Evolutionary conservation across 1,140 invertebrate genomes (phyloP), one percentile per base, ranked within the genome.

Genomic region (Ylistrum balloti): DNA sequence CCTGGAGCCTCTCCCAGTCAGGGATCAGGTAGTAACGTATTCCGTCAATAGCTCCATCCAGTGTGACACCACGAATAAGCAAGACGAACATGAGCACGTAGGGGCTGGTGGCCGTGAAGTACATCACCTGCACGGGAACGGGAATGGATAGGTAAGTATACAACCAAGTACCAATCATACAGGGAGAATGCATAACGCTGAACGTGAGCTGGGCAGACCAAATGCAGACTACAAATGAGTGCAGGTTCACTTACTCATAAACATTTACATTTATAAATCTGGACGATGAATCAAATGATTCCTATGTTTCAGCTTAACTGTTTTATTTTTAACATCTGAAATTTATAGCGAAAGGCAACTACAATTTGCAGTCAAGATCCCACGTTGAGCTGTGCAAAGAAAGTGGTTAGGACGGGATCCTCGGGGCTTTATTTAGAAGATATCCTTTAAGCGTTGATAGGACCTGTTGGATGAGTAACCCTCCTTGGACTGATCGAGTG

Each of bases 11-110:
- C 13, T 86, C 97, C 87, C 98, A 99, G 93, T 98, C 97, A 33
- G 98, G 98, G n/a, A 97, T 98, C 17, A 99, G 96, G 95, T 99
- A 99, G 95, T 98, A 98, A 7, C 97, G 93, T 3, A 96, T 90
- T 13, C 97, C 97, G 17, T 95, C 91, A 35, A 91, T 88, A 35
- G 97, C 96, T 10, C 97, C 97, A 34, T 96, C 96, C 86, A 97
- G 89, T 0, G 96, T 97, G 10, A 96, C 93, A 28, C 96, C 96
- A 86, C 96, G 94, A 32, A 97, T 94, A 11, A 97, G 94, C 48
- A 97, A 93, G 34, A 96, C 95, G 86, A 96, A 94, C 91, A 97
- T 96, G 90, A 97, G 94, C 10, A 97, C 91, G 92, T 97, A 97
- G 1, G 97, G 97, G 90, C 96, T 96, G 9, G 96, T 96, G 7